phyloP scores from a whole-genome alignment of 2,113 vertebrate species.

The Chaetops frenatus region DNA sequence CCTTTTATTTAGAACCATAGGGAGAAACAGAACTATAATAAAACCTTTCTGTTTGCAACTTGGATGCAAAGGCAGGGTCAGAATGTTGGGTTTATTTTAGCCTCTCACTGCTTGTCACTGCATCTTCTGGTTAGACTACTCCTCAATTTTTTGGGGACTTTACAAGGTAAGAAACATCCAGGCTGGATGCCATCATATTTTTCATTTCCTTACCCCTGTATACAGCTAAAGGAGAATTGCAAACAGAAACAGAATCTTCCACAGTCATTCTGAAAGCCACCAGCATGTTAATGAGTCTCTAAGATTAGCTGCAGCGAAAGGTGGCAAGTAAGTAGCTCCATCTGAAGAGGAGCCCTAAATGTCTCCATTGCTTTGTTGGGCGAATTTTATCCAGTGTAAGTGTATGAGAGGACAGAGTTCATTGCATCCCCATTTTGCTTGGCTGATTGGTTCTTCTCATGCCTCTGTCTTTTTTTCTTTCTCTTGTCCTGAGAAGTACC shows the following conservation, averaged over 20 bases:
- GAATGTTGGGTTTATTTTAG: background rate
- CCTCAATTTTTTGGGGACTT: background rate
- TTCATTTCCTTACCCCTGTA: background rate
- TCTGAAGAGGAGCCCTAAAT: background rate
- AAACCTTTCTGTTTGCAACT: background rate
- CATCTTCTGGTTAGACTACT: background rate
- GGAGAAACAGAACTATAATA: background rate
- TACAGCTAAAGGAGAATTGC: background rate
- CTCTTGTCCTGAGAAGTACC: background rate
- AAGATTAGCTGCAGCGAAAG: background rate
- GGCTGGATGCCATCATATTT: accelerated
- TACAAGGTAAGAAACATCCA: background rate
- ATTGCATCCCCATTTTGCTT: background rate
- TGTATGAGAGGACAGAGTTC: background rate
- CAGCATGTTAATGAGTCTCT: accelerated
- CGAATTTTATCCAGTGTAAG: background rate
- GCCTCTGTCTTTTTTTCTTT: background rate
- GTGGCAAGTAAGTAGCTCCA: background rate
- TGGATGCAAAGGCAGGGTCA: background rate
- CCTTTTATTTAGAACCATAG: background rate
- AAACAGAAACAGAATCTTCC: background rate
- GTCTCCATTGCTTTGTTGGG: background rate
- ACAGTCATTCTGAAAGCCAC: background rate
- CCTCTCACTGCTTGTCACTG: background rate
- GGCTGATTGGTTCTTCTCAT: background rate